These are phyloP conservation scores for Suillia variegata DNA, from an alignment of 2,888 invertebrate species.

Conservation along the genomic window DNA sequence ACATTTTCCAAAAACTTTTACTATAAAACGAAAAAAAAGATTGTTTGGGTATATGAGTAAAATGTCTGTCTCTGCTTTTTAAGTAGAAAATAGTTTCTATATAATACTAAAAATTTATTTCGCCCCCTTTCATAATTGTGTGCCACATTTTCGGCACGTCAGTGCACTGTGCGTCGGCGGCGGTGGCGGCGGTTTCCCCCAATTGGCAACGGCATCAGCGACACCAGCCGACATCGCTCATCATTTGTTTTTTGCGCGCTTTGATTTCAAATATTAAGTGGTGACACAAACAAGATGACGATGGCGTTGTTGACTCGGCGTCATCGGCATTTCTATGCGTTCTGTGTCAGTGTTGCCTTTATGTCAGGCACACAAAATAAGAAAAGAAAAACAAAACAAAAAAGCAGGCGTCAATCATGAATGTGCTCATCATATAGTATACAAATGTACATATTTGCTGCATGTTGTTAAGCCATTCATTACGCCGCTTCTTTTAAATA, in stretches of 20 bases:
- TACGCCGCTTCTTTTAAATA: neutral
- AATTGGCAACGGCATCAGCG: neutral
- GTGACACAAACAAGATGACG: neutral
- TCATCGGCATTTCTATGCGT: neutral
- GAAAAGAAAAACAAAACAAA: neutral
- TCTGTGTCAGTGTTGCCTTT: neutral
- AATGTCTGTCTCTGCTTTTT: too few species aligned
- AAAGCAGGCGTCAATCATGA: neutral
- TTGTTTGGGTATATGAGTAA: too few species aligned
- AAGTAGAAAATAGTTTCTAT: too few species aligned
- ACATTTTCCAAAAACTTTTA: too few species aligned
- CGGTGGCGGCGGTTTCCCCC: too few species aligned
- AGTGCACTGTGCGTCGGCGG: too few species aligned
- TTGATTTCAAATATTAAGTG: slow-evolving; percentile 1
- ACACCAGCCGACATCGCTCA: neutral
- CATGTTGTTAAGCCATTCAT: neutral
- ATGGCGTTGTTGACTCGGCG: neutral
- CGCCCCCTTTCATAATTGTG: too few species aligned
- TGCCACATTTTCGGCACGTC: too few species aligned
- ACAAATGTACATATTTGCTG: neutral
- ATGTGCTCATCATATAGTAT: neutral
- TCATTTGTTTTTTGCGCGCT: neutral
- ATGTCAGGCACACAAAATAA: neutral
- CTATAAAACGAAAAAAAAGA: too few species aligned
- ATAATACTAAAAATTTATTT: too few species aligned